Percentiles rank a stretch among this genome's conserved stretches.
Evolutionary conservation across 2,797 vertebrate species (phyloP).

Genomic region (Harpagifer antarcticus): DNA sequence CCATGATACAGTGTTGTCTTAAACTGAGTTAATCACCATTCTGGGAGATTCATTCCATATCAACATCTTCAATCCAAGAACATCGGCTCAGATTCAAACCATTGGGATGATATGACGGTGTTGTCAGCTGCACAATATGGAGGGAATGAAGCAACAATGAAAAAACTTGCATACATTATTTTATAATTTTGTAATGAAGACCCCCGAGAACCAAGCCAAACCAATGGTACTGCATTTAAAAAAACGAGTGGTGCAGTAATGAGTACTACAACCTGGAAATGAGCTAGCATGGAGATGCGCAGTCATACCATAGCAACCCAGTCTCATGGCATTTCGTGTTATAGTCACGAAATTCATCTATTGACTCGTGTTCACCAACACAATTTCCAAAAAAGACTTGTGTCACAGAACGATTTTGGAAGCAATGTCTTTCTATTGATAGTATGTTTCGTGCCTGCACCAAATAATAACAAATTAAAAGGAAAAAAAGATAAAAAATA

Average conservation of each 20-base stretch:
- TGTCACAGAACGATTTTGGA: too few species aligned
- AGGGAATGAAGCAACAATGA: not conserved
- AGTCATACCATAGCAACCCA: too few species aligned
- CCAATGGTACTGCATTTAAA: conserved; percentile 17
- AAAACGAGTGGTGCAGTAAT: not conserved
- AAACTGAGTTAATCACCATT: conserved; percentile 19
- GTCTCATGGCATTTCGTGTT: too few species aligned
- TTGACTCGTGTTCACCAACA: too few species aligned
- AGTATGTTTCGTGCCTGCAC: too few species aligned
- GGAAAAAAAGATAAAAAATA: too few species aligned
- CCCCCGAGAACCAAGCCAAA: conserved; percentile 53
- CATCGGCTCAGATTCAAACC: conserved; percentile 25
- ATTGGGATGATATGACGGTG: conserved; percentile 28
- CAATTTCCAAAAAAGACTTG: too few species aligned
- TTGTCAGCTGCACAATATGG: conserved; percentile 7
- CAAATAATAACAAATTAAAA: too few species aligned
- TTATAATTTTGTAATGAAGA: conserved; percentile 23
- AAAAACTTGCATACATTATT: conserved; percentile 12
- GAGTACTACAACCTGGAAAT: too few species aligned
- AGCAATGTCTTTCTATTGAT: too few species aligned
- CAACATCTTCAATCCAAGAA: conserved; percentile 18
- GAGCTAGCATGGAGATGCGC: too few species aligned
- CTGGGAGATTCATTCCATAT: conserved; percentile 1
- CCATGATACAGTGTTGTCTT: conserved; percentile 23
- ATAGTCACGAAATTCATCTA: too few species aligned